Evolutionary conservation across 35 echinoderm and acorn worm genomes (phyloP).

Genomic region (Lytechinus variegatus): DNA sequence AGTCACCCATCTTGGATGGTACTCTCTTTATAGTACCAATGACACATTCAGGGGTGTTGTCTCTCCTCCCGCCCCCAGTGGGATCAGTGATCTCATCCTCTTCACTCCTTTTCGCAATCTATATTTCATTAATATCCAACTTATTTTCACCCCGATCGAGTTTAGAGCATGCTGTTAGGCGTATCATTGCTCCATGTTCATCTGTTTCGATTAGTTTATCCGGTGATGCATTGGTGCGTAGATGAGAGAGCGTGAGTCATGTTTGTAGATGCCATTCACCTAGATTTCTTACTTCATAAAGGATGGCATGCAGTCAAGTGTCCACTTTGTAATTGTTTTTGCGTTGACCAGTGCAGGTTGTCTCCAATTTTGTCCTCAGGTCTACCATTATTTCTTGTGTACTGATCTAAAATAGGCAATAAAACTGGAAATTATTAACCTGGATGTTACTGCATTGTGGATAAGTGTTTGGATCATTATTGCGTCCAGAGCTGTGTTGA

Average conservation of each 20-base stretch:
- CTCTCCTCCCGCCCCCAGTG: not conserved
- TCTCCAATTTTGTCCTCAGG: not conserved
- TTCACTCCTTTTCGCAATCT: not conserved
- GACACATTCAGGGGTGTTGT: not conserved
- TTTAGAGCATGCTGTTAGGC: not conserved
- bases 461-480: not conserved
- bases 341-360: not conserved
- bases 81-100: not conserved
- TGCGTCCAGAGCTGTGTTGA: too few relatives aligned
- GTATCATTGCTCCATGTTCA: not conserved
- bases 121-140: not conserved
- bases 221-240: not conserved
- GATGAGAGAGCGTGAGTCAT: not conserved
- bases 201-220: not conserved
- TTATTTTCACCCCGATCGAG: not conserved
- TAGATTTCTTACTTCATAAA: not conserved
- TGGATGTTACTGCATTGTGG: not conserved
- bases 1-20: not conserved
- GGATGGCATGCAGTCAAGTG: not conserved
- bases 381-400: not conserved
- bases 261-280: not conserved
- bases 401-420: not conserved
- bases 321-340: not conserved
- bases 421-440: not conserved
- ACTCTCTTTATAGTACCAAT: not conserved